Base-by-base conservation (phyloP, 2,113 vertebrate genomes). In the Callopanchax toddi region DNA sequence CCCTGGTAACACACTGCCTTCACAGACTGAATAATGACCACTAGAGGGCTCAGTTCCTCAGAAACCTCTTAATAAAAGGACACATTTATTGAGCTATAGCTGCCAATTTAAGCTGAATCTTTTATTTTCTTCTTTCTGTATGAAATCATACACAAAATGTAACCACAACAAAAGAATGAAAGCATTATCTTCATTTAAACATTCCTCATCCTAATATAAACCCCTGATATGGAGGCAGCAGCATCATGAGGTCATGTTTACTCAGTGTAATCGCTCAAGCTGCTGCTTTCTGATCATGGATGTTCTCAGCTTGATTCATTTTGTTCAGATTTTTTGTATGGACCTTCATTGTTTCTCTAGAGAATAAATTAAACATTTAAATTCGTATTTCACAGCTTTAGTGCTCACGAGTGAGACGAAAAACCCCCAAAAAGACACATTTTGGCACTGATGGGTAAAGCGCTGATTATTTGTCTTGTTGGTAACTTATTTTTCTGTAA, bases 1-100 rank as follows among this genome's bases (percentile, higher is more conserved):
- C 48, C 64, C 67, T 32, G 64, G 3, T 5, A 18, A 53, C 17
- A 40, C n/a, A 29, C 6, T 37, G n/a, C 11, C 1, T n/a, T 29
- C 20, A 5, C 16, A 21, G 4, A 26, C 26, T n/a, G 6, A 11
- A 42, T 46, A 17, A 1, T 8, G 46, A 20, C 51, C 42, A 16
- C 16, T 8, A 42, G 26, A 12, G 44, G 37, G 45, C 42, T 46
- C 53, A 39, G 23, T 49, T 11, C 22, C 52, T 46, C 4, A 53
- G 44, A 43, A 53, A 7, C 44, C 49, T 68, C 36, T 50, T 76
- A 53, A 5, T 13, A 1, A 2, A 36, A 29, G 26, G 51, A 82
- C 71, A 79, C 79, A 66, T 81, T 86, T 75, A 76, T 32, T 63
- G 49, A n/a, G n/a, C n/a, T n/a, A n/a, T n/a, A n/a, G n/a, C 6